Percentiles rank a stretch among this genome's conserved stretches.
Conservation (phyloP, 30 jellyfish, hydroid and myxozoan genomes). For the Pseudorhiza aurosa region DNA sequence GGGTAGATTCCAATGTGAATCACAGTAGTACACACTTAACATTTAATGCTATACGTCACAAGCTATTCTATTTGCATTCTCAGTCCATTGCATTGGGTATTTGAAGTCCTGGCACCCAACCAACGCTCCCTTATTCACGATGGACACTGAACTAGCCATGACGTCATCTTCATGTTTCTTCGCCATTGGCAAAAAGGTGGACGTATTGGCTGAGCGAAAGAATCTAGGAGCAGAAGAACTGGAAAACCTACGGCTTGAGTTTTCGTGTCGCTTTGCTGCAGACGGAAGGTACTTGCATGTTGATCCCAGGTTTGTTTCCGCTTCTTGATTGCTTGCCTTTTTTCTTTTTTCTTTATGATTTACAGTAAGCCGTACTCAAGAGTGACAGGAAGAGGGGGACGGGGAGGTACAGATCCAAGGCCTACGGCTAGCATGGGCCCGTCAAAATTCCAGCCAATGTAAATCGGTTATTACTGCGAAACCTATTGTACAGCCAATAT, state of each 20-base stretch:
- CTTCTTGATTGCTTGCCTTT: too few species aligned
- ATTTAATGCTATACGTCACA: not conserved
- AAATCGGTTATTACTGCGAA: too few species aligned
- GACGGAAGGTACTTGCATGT: conserved; percentile 51
- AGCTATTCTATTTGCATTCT: not conserved
- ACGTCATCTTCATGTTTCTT: conserved; percentile 47
- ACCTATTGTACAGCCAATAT: too few species aligned
- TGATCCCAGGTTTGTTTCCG: conserved; percentile 55
- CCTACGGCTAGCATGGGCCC: too few species aligned
- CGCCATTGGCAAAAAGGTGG: conserved; percentile 46
- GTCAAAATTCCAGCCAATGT: too few species aligned
- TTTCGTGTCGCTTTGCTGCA: conserved; percentile 63
- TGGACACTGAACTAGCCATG: conserved; percentile 11
- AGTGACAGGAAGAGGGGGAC: too few species aligned
- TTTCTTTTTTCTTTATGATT: too few species aligned
- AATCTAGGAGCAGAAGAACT: not conserved
- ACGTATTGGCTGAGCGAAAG: conserved; percentile 20
- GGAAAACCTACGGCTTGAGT: conserved; percentile 12
- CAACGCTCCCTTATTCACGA: conserved; percentile 12
- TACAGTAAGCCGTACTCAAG: too few species aligned
- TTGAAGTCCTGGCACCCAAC: conserved; percentile 69
- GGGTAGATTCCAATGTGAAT: not conserved
- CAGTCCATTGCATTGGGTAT: conserved; percentile 66
- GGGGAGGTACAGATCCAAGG: too few species aligned
- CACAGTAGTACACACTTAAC: too few species aligned